phyloP scores from a whole-genome alignment of 1,140 invertebrate species.

The Pseudomyrmex flavicornis region DNA sequence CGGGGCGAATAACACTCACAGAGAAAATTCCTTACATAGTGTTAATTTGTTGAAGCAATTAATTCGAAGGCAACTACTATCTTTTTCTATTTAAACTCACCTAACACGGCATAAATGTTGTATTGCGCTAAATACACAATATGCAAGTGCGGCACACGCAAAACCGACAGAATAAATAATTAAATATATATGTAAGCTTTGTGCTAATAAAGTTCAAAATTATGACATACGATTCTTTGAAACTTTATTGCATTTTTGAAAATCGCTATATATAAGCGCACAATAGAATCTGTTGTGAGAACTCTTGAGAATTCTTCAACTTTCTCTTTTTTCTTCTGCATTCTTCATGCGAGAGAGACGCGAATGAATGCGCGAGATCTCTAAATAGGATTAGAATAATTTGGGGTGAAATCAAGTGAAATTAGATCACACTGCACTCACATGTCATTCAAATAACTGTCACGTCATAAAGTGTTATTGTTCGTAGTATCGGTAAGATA shows the following conservation, averaged over 20 bases:
- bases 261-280: not conserved
- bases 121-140: slow-evolving; percentile 9
- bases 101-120: not conserved
- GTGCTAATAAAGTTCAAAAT: no score
- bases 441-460: not conserved
- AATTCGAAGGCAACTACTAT: not conserved
- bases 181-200: no score
- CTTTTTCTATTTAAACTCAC: no score
- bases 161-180: no score
- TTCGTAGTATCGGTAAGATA: not conserved
- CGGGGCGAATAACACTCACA: slow-evolving; percentile 59
- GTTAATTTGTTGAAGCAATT: slow-evolving; percentile 17
- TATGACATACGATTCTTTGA: no score
- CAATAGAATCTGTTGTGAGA: not conserved
- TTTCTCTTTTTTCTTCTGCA: slow-evolving; percentile 40
- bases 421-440: not conserved
- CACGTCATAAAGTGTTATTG: not conserved
- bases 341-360: not conserved
- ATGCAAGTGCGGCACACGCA: not conserved
- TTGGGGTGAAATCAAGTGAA: slow-evolving; percentile 29
- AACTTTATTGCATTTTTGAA: not conserved
- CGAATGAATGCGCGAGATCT: not conserved
- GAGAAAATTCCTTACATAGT: slow-evolving; percentile 47
- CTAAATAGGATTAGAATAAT: slow-evolving; percentile 29
- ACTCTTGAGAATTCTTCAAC: slow-evolving; percentile 2